Base-by-base conservation (phyloP, 1,140 invertebrate genomes). In the Panulirus ornatus region DNA sequence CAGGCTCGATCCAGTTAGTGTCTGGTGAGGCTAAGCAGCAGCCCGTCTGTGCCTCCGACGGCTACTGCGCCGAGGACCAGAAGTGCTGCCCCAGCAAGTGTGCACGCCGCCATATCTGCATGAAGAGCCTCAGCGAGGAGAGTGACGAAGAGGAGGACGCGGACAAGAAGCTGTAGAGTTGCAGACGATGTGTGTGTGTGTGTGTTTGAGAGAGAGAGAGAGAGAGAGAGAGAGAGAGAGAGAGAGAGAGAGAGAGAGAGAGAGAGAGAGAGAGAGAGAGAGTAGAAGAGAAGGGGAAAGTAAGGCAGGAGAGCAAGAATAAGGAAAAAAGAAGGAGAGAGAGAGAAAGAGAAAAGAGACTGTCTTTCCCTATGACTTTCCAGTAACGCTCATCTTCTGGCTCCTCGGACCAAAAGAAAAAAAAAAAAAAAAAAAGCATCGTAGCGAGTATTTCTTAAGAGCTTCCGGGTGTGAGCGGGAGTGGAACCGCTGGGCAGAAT, bases 41-140 rank as follows among this genome's bases (percentile, higher is more conserved):
- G 19, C 40, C n/a, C 34, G 42, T 19, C 22, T 87, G 84, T 38
- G 84, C 84, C 51, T 87, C 84, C 27, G 84, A 87, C 54, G 84
- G 84, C 5, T 87, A 87, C 73, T 87, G 84, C 51, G 22, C 22
- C 36, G 14, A 63, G 47, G 84, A 87, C 2, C 34, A 87, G 71
- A 78, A 66, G 73, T 87, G 84, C n/a, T 87, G 84, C 73, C 36
- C 84, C 8, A 78, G 73, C 73, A 54, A 87, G 47, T 87, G 84
- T n/a, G 84, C 38, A 14, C 84, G 73, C 51, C 58, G 36, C n/a
- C 84, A 87, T 51, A 79, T 87, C 73, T 87, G 84, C 34, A 36
- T 87, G 73, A 66, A 66, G 27, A 51, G 70, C 27, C 84, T 87
- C 36, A n/a, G 22, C 30, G 40, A 87, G 36, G 82, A 36, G 22